Base-by-base conservation (phyloP, 53 echinoderm and acorn worm genomes). In the Crossaster papposus region DNA sequence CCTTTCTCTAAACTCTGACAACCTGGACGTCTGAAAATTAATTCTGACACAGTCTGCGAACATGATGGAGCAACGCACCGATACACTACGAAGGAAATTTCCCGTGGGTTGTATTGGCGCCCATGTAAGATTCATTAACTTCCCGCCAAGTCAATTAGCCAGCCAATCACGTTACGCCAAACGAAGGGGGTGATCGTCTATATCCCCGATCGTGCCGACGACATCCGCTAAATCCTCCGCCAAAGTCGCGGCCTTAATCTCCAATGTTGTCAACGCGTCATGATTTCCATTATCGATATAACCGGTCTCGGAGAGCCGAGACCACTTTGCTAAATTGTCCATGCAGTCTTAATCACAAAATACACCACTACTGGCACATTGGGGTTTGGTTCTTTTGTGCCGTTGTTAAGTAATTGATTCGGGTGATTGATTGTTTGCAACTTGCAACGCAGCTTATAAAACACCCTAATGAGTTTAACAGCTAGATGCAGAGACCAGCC, bases 171-270 rank as follows among this genome's bases (percentile, higher is more conserved):
- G 17, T 13, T 37, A 14, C 38, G 15, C 23, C 24, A 29, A 17
- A 38, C 33, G 70, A 74, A 24, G 75, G 75, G 36, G 35, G 30
- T 18, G 68, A 64, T 14, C 38, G 83, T 36, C 37, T 36, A 13
- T 36, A 13, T 4, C 1, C n/a, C 70, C 30, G 70, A 34, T 62
- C 81, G 81, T 81, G 83, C 70, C 83, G 70, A 17, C 34, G 36
- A 31, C 31, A 81, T 81, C 81, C 81, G 63, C 17, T 81, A 81
- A 81, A 63, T 33, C 54, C 81, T 34, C 58, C 55, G 31, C 9
- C 23, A 9, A 0, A 30, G 6, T 22, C n/a, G 36, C 14, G 28
- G 6, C 44, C 83, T 14, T 83, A 83, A 83, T 83, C 51, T 83
- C 24, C 35, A 36, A 29, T 24, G 14, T 14, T 30, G 50, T 0